These are phyloP conservation scores for Caradrina clavipalpis DNA, from an alignment of 2,888 invertebrate species.

Conservation along the genomic window DNA sequence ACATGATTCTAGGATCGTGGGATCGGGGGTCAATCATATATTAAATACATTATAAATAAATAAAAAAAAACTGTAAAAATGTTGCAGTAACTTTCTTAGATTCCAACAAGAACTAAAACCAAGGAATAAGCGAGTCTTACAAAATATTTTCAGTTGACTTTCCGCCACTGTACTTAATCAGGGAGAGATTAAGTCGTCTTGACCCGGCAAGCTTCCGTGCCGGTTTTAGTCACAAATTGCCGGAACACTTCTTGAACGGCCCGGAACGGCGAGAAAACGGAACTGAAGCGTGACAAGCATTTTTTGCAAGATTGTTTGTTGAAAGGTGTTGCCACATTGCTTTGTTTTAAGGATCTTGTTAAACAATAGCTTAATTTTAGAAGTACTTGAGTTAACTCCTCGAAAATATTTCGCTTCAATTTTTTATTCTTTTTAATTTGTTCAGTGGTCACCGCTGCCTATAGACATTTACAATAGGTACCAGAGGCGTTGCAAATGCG, in stretches of 20 bases:
- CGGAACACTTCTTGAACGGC: conserved; percentile 29
- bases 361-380: not conserved
- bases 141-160: conserved; percentile 55
- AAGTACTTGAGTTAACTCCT: not conserved
- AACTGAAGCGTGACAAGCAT: conserved; percentile 39
- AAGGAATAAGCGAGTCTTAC: conserved; percentile 23
- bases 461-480: no score
- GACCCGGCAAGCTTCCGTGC: conserved; percentile 51
- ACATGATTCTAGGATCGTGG: no score
- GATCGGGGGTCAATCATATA: no score
- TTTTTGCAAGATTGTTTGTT: conserved; percentile 20
- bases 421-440: not conserved
- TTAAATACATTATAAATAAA: no score
- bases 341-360: conserved; percentile 12
- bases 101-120: not conserved
- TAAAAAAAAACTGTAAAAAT: not conserved
- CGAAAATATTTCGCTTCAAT: not conserved
- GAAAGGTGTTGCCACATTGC: not conserved
- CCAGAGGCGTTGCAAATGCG: no score
- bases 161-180: conserved; percentile 58
- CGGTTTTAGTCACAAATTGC: conserved; percentile 47
- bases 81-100: not conserved
- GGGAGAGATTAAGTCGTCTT: conserved; percentile 57
- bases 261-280: conserved; percentile 21
- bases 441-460: no score